phyloP scores from a whole-genome alignment of 2,113 vertebrate genomes.

The Neopipo cinnamomea region DNA sequence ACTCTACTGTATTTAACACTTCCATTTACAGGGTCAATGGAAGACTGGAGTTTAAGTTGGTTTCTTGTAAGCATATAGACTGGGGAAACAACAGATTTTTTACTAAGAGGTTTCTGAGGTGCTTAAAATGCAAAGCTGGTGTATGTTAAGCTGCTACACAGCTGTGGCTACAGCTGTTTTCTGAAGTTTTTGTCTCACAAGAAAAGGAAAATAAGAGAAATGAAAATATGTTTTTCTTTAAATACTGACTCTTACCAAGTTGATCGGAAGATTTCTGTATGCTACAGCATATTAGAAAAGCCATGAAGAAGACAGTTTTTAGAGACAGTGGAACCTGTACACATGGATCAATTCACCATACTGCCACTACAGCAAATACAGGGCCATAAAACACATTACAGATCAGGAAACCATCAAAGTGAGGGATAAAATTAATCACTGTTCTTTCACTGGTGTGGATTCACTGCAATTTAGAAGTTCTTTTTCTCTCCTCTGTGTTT shows the following conservation, averaged over 20 bases:
- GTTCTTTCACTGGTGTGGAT: neutral
- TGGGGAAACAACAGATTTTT: neutral
- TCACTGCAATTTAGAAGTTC: neutral
- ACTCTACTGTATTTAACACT: neutral
- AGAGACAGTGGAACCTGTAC: slow-evolving; percentile 1
- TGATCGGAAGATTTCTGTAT: neutral
- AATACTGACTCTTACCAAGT: neutral
- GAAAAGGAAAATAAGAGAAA: neutral
- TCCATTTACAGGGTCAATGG: neutral
- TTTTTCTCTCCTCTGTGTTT: neutral
- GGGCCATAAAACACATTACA: slow-evolving; percentile 5
- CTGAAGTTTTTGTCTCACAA: neutral
- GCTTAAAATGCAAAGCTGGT: neutral
- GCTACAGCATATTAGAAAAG: neutral
- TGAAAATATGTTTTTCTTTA: neutral
- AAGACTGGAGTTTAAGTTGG: neutral
- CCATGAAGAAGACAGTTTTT: slow-evolving; percentile 1
- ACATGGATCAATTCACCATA: slow-evolving; percentile 3
- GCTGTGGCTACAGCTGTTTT: neutral
- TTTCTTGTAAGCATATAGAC: neutral
- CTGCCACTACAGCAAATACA: neutral
- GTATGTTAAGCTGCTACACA: neutral
- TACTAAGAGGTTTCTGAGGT: neutral
- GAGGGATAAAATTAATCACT: neutral
- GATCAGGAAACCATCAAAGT: slow-evolving; percentile 5